phyloP scores from a whole-genome alignment of 2,888 invertebrate species.

The Cryptocephalus primarius region DNA sequence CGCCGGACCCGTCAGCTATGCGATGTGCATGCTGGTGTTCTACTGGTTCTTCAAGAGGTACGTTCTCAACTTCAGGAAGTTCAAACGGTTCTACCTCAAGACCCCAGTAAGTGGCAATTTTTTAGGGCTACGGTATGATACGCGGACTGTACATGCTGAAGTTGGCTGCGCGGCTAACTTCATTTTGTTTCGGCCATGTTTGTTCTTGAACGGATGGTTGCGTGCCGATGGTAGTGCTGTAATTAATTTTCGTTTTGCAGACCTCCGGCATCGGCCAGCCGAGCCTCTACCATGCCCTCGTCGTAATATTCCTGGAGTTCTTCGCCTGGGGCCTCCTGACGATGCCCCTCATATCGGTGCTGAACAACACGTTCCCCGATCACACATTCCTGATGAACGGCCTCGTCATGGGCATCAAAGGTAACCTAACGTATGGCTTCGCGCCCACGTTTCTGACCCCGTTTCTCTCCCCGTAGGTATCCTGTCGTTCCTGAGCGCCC shows the following conservation, averaged over 20 bases:
- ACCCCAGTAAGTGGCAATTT: conserved; percentile 25
- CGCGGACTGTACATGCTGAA: no score
- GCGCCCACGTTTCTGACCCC: conserved; percentile 39
- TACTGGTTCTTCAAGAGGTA: conserved; percentile 32
- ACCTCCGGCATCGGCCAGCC: conserved; percentile 85
- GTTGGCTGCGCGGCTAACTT: no score
- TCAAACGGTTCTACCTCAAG: conserved; percentile 22
- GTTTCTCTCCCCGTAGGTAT: conserved; percentile 48
- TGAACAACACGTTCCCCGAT: conserved; percentile 96
- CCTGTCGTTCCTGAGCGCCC: conserved; percentile 94
- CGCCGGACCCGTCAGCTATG: conserved; percentile 2
- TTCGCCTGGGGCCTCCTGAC: conserved; percentile 99
- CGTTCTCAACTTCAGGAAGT: conserved; percentile 28
- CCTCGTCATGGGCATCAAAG: conserved; percentile 76
- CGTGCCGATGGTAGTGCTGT: neutral
- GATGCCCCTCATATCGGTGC: conserved; percentile 87
- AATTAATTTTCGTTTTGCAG: conserved; percentile 39
- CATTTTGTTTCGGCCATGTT: no score
- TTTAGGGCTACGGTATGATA: no score
- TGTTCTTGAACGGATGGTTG: no score
- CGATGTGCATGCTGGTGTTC: conserved; percentile 30
- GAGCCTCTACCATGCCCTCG: conserved; percentile 95
- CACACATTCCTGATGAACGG: conserved; percentile 99
- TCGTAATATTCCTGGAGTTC: conserved; percentile 99
- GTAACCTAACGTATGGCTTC: neutral